Conservation (phyloP, 1,140 invertebrate genomes). For the Drosophila pruinosa region DNA sequence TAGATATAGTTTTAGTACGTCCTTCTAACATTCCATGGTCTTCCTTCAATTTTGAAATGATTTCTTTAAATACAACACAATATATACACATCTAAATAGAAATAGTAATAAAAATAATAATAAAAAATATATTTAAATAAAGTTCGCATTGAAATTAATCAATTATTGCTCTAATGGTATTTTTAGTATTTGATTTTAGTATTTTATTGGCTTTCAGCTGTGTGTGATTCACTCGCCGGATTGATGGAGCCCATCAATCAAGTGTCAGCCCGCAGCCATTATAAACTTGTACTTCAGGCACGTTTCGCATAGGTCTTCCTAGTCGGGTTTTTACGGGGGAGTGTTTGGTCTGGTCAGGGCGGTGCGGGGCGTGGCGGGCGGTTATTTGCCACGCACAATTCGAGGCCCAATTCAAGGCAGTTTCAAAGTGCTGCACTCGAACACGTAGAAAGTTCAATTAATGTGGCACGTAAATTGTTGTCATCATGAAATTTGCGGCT, state of each 20-base stretch:
- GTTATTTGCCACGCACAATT: conserved; percentile 58
- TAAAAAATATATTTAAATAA: conserved; percentile 66
- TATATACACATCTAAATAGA: conserved; percentile 15
- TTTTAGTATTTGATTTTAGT: conserved; percentile 7
- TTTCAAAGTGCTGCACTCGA: conserved; percentile 54
- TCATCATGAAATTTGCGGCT: conserved; percentile 43
- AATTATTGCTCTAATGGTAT: conserved; percentile 16
- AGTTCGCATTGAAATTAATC: conserved; percentile 46
- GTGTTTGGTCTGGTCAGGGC: no score
- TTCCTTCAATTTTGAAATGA: conserved; percentile 78
- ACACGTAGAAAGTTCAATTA: conserved; percentile 81
- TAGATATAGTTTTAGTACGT: conserved; percentile 28
- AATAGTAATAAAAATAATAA: conserved; percentile 2
- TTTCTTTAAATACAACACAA: conserved; percentile 34
- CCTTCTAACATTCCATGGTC: conserved; percentile 68
- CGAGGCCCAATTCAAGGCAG: conserved; percentile 21
- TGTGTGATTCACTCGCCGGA: conserved; percentile 48
- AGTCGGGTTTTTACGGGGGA: conserved; percentile 36
- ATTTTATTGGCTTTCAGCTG: conserved; percentile 13
- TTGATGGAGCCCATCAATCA: conserved; percentile 61
- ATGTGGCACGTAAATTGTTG: conserved; percentile 74
- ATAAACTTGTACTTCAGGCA: conserved; percentile 62
- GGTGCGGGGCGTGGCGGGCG: conserved; percentile 14
- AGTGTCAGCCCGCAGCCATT: conserved; percentile 14
- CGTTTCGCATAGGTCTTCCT: conserved; percentile 52